Evolutionary conservation across 2,797 vertebrate genomes (phyloP), one percentile per base, ranked within the genome.

Genomic region (Peromyscus aztecus): DNA sequence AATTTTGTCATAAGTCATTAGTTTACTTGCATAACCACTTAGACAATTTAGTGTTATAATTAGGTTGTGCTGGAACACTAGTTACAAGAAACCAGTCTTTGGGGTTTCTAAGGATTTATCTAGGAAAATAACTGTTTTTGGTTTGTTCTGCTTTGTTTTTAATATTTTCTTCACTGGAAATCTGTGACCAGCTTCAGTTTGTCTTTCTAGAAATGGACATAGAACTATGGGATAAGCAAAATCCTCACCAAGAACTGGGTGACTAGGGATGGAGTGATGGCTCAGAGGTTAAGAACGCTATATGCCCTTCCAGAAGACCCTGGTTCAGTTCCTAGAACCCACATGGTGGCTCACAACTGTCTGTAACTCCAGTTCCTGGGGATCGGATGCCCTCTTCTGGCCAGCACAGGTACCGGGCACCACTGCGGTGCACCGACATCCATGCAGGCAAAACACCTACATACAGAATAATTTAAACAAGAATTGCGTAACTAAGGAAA

Each of bases 1-100:
- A 69, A 11, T 92, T 96, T 19, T 91, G 49, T 19, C 61, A 88
- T 71, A 43, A 90, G 83, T 92, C 24, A 91, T 81, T 96, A 92
- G 71, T 85, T 87, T 31, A 95, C 86, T 88, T 89, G 34, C 14
- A 80, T 89, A 93, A 96, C 1, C 19, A 91, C 23, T 94, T 43
- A 86, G 83, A 90, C 27, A 96, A 87, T 84, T 94, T 80, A 69
- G 59, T 34, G 81, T 78, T 86, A 80, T 69, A 73, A 73, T 29
- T 49, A 95, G 16, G 67, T 91, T 71, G 82, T 34, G 14, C 6
- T 27, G 81, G 55, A 52, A 87, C 43, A 96, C 63, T 57, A 93
- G 59, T 24, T 91, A 65, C 59, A 91, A 91, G 34, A 57, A 94
- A 90, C 16, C 67, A 89, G 49, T 92, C 61, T 81, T 84, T 52